phyloP scores from a whole-genome alignment of 2,113 vertebrate genomes.

The Ceyx melanurus region DNA sequence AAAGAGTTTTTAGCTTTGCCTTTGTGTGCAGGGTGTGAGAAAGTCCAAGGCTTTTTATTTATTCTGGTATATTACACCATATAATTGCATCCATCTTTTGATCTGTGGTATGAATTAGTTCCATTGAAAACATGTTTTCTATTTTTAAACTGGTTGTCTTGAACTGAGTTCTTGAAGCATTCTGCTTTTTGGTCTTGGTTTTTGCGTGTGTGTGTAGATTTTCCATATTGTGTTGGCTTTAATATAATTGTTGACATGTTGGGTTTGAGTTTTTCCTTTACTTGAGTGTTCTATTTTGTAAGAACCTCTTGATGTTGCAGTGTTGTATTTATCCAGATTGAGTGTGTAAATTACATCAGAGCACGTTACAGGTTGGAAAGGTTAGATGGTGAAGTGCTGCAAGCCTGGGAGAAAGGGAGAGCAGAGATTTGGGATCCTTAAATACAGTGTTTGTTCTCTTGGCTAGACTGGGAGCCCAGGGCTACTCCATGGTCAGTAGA shows the following conservation, averaged over 20 bases:
- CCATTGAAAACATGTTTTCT: conserved; percentile 68
- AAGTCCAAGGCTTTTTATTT: conserved; percentile 64
- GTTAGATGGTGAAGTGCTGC: background rate
- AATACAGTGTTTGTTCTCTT: background rate
- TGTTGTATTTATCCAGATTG: background rate
- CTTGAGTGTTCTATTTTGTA: background rate
- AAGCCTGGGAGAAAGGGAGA: background rate
- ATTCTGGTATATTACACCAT: conserved; percentile 49
- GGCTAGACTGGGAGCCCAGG: background rate
- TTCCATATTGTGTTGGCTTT: conserved; percentile 49
- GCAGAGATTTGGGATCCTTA: background rate
- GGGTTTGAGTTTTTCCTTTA: background rate
- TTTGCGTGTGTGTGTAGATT: conserved; percentile 21
- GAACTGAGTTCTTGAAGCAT: conserved; percentile 41
- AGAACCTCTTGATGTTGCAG: background rate
- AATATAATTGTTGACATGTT: conserved; percentile 36
- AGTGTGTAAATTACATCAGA: background rate
- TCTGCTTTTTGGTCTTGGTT: conserved; percentile 17
- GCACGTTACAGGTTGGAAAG: background rate
- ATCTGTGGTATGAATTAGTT: conserved; percentile 65
- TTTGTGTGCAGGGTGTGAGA: conserved; percentile 59
- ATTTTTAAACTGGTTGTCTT: conserved; percentile 58
- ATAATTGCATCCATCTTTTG: conserved; percentile 68
- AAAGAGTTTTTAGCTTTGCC: conserved; percentile 22
- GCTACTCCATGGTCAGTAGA: background rate